Base-by-base conservation (phyloP, 2,888 invertebrate genomes). In the Pteria penguin region DNA sequence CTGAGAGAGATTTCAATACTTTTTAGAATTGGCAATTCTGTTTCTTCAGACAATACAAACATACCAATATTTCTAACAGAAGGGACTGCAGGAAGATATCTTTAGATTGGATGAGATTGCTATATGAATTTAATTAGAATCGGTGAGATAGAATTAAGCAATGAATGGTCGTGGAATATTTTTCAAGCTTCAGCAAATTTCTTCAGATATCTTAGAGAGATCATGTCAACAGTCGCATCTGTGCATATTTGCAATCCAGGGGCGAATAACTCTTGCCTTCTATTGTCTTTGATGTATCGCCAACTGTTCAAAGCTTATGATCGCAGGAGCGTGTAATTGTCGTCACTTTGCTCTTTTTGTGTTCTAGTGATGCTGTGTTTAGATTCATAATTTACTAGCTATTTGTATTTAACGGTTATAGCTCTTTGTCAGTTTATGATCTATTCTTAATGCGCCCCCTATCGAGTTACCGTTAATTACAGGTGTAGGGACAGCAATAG, bases 291-390 rank as follows among this genome's bases (percentile, higher is more conserved):
- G n/a, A 11, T 36, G 8, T 14, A 14, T 14, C 8, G 8, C 45
- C 45, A 36, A 36, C 45, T 36, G 45, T 36, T 14, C 45, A 14
- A 14, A 57, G 29, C 36, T 32, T 68, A 22, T 68, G 68, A 68
- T 68, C 68, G 57, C 2, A 32, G 14, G 24, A 27, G 31, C 52
- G 68, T 68, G 68, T 57, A 68, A 68, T 68, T 2, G 18, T 29
- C 57, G n/a, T n/a, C 32, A 57, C 27, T 68, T 33, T 68, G 66
- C 32, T 68, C 57, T 55, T 31, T 68, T 68, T 68, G 57, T 68
- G 29, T 26, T 26, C 54, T 24, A 31, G 31, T 31, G 52, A 68
- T 57, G 57, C 31, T 18, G 31, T 31, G 68, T 68, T 68, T 68
- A 55, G 24, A 27, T 24, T 55, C 29, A 55, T 45, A 54, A 68